Base-by-base conservation (phyloP, 2,797 vertebrate genomes). In the Pyrocephalus nanus region DNA sequence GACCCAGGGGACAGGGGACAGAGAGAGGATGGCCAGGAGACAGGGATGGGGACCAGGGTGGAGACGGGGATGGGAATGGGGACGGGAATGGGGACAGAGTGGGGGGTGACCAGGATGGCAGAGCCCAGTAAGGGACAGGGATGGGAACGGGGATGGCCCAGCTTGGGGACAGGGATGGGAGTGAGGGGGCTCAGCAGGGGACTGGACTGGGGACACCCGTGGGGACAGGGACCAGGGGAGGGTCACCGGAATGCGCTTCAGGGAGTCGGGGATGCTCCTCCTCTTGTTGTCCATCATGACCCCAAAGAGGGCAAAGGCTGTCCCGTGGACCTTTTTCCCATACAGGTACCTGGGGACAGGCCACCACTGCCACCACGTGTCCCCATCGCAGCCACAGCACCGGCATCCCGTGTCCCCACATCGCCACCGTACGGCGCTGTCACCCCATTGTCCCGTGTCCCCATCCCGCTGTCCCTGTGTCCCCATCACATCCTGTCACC, bases 291-390 rank as follows among this genome's bases (percentile, higher is more conserved):
- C 96, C 13, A 95, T 96, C 90, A 95, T 91, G 22, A 98, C 58
- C 2, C 98, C 98, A 1, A 98, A 98, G 86, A 98, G 94, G 54
- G 96, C 97, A 1, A 98, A 98, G 55, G 98, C 98, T 0, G 78
- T 51, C 0, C 98, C 98, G 0, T 97, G n/a, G 30, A 98, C 66
- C 1, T 11, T 53, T 86, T 98, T 97, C 62, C 97, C 97, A 0
- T 98, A 98, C 7, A 98, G 84, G 91, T 97, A 98, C 69, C 98
- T 98, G 83, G 2, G 65, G 65, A 23, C 42, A 15, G n/a, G 61
- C 10, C 53, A 29, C 36, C 17, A 0, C 1, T 20, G 48, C 23
- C 84, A 26, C 79, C 22, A 0, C 55, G 3, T 4, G 14, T 40
- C 83, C 36, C 62, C 21, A 27, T 27, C 9, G 3, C 48, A 50